phyloP scores from a whole-genome alignment of 2,888 invertebrate genomes.

The Cyclophora punctaria region DNA sequence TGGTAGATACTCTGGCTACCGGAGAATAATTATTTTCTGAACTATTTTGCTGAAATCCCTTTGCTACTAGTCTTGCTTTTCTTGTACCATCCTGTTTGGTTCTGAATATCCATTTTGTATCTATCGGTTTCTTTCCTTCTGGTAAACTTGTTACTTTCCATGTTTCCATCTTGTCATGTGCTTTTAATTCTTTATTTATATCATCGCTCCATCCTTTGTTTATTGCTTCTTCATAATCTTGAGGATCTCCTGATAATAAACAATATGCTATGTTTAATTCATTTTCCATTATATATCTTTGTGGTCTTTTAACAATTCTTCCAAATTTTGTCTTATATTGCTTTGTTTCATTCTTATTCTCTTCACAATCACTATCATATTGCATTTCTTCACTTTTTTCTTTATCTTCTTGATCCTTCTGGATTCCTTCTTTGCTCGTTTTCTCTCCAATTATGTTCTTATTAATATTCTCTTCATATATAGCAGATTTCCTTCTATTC shows the following conservation, averaged over 20 bases:
- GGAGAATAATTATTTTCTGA: slow-evolving; percentile 3
- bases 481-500: no score
- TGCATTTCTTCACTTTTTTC: background rate
- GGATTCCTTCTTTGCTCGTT: background rate
- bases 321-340: background rate
- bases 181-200: slow-evolving; percentile 4
- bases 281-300: background rate
- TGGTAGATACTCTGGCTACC: slow-evolving; percentile 3
- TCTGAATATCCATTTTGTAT: slow-evolving; percentile 19
- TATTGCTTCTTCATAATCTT: slow-evolving; percentile 5
- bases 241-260: background rate
- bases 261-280: background rate
- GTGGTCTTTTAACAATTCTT: background rate
- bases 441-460: no score
- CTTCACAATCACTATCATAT: background rate
- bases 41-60: slow-evolving; percentile 9
- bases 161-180: slow-evolving; percentile 3
- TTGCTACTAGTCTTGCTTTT: slow-evolving; percentile 18
- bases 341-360: no score
- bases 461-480: no score
- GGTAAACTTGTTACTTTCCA: slow-evolving; percentile 3
- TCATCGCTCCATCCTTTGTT: slow-evolving; percentile 5
- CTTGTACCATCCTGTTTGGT: slow-evolving; percentile 14
- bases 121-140: slow-evolving; percentile 9
- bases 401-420: background rate